phyloP scores from a whole-genome alignment of 1,140 invertebrate genomes.

The Drosophila bocki region DNA sequence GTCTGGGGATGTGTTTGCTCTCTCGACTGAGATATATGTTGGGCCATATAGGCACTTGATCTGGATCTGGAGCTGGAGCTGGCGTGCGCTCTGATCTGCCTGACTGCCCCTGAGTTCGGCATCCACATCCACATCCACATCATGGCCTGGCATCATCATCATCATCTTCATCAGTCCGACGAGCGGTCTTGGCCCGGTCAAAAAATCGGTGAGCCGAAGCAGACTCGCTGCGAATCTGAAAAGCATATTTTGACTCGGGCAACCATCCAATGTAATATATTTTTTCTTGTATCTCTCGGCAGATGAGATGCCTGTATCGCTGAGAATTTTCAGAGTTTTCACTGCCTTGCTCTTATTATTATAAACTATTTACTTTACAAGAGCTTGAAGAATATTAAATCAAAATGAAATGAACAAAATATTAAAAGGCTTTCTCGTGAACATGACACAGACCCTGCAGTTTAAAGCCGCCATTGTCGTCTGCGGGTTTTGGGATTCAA shows the following conservation, averaged over 20 bases:
- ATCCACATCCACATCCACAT: constrained; percentile 43
- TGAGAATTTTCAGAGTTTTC: background rate
- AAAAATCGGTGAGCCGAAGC: constrained; percentile 58
- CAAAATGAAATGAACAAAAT: background rate
- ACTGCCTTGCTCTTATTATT: too few species aligned
- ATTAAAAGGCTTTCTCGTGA: background rate
- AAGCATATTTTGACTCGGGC: constrained; percentile 47
- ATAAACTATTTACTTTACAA: background rate
- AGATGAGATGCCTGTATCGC: background rate
- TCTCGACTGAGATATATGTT: constrained; percentile 18
- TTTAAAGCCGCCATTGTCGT: constrained; percentile 41
- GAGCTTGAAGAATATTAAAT: too few species aligned
- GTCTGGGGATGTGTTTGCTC: constrained; percentile 56
- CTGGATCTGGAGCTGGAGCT: constrained; percentile 42
- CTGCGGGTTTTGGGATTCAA: constrained; percentile 10
- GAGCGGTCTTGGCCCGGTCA: constrained; percentile 52
- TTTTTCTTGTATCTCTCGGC: background rate
- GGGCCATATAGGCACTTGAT: constrained; percentile 8
- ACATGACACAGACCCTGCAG: constrained; percentile 7
- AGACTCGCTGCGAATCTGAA: constrained; percentile 27
- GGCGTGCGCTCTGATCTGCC: constrained; percentile 81
- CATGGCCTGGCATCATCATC: constrained; percentile 48
- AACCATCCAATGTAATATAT: background rate
- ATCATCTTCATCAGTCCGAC: constrained; percentile 1
- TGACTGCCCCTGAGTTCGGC: constrained; percentile 64